Percentiles rank a stretch among this genome's conserved stretches.
Conservation (phyloP, 1,140 invertebrate species). For the Formica exsecta region DNA sequence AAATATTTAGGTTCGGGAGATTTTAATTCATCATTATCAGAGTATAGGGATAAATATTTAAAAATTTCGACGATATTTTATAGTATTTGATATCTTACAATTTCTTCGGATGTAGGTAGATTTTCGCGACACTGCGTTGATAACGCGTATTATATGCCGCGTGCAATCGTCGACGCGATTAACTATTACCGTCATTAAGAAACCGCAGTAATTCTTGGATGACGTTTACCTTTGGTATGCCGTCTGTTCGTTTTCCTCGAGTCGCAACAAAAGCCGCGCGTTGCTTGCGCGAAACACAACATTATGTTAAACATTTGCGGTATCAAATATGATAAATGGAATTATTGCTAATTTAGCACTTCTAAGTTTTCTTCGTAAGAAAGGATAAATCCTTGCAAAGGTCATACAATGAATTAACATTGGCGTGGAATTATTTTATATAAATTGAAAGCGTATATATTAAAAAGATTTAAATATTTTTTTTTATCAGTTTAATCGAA, state of each 20-base stretch:
- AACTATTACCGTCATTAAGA: constrained; percentile 36
- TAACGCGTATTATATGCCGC: background rate
- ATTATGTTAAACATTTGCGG: background rate
- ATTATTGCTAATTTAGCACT: background rate
- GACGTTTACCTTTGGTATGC: background rate
- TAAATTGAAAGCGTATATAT: background rate
- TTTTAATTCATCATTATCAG: constrained; percentile 1
- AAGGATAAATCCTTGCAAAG: background rate
- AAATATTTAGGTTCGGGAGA: constrained; percentile 14
- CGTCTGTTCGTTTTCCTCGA: constrained; percentile 20
- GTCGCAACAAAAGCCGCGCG: background rate
- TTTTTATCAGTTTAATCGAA: background rate
- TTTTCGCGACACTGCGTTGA: background rate
- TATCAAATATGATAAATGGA: background rate
- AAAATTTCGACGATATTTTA: background rate
- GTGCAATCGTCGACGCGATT: background rate
- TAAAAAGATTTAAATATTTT: background rate
- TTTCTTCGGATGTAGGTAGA: background rate
- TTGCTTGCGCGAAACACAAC: background rate
- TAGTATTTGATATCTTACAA: background rate
- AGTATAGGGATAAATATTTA: constrained; percentile 32
- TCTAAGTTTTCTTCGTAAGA: background rate
- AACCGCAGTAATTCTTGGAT: constrained; percentile 20
- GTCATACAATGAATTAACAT: background rate
- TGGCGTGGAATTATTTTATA: background rate